A percentile compares a stretch with the other conserved stretches of the same genome.
Evolutionary conservation across 2,888 invertebrate genomes (phyloP).

Genomic region (Troides aeacus): DNA sequence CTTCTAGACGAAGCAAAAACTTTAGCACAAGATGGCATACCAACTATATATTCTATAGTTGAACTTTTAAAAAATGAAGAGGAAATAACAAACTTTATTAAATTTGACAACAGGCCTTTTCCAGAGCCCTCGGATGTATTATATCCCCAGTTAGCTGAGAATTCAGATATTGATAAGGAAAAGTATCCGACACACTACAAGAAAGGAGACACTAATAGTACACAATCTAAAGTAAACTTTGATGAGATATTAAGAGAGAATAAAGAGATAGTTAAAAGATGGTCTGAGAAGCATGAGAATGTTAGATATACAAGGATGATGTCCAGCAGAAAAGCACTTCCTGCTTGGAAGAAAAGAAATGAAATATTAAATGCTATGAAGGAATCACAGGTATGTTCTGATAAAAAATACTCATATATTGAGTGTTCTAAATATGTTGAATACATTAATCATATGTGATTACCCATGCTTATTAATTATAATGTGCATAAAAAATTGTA

Average conservation of each 20-base stretch:
- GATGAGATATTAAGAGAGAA: constrained; percentile 82
- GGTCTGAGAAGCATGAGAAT: constrained; percentile 80
- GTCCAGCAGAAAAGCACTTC: constrained; percentile 81
- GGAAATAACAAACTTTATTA: constrained; percentile 81
- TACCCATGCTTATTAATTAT: no score
- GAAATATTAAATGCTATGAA: constrained; percentile 84
- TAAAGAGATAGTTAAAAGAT: constrained; percentile 81
- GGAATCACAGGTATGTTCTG: constrained; percentile 75
- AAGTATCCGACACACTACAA: constrained; percentile 82
- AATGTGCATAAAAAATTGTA: no score
- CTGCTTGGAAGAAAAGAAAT: constrained; percentile 85
- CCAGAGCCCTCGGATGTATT: constrained; percentile 77
- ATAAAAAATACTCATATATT: not conserved
- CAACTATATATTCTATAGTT: constrained; percentile 85
- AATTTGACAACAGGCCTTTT: constrained; percentile 76
- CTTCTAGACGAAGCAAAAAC: constrained; percentile 84
- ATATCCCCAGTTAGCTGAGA: constrained; percentile 80
- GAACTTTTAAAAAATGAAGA: constrained; percentile 86
- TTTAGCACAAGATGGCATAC: constrained; percentile 84
- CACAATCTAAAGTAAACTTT: constrained; percentile 70
- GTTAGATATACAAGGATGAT: constrained; percentile 84
- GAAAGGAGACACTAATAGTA: constrained; percentile 80
- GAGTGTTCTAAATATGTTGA: not conserved
- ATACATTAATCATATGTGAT: no score
- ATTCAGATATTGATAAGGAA: constrained; percentile 45